Conservation (phyloP, 2,888 invertebrate species). For the Esperia sulphurella region DNA sequence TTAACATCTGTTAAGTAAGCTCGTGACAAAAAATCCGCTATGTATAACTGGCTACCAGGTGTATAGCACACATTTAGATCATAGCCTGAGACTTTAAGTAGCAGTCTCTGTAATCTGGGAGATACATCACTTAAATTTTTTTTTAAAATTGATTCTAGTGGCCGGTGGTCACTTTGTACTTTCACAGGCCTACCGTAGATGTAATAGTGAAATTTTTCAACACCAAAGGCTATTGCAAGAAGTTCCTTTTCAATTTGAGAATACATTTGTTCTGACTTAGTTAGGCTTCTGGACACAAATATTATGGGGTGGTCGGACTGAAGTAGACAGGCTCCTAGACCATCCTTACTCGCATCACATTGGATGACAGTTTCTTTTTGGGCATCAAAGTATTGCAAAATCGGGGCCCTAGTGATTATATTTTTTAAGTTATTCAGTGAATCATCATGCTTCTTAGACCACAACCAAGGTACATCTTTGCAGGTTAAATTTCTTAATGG, state of each 20-base stretch:
- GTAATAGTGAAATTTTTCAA: neutral
- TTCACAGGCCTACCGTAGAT: neutral
- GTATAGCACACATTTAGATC: neutral
- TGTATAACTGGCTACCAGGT: neutral
- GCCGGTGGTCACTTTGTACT: neutral
- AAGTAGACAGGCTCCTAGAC: neutral
- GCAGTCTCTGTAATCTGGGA: neutral
- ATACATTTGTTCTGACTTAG: neutral
- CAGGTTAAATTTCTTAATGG: neutral
- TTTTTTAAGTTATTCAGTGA: neutral
- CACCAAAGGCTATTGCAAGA: neutral
- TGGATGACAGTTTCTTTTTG: neutral
- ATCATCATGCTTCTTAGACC: neutral
- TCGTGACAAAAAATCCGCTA: neutral
- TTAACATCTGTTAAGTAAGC: neutral
- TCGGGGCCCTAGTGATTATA: neutral
- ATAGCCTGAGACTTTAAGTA: neutral
- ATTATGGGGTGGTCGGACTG: neutral
- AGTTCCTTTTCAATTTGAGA: neutral
- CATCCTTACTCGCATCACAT: neutral
- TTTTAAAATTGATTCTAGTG: neutral
- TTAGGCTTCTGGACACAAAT: neutral
- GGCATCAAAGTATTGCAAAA: conserved; percentile 6
- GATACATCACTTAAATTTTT: neutral
- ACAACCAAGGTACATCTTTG: neutral